These are phyloP conservation scores for Apamea anceps DNA, from an alignment of 2,888 invertebrate species.

Conservation along the genomic window DNA sequence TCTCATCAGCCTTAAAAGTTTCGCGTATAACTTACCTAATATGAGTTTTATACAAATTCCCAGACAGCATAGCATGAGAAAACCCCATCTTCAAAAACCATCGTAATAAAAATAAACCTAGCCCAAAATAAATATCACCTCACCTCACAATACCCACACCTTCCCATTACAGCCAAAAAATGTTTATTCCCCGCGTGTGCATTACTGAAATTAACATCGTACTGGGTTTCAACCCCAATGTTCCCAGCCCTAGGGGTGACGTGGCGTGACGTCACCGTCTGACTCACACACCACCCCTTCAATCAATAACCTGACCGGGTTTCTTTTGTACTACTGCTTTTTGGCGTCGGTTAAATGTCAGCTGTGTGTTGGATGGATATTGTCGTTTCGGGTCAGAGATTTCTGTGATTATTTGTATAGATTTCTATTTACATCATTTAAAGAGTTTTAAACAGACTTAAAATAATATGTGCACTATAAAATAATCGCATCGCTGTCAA, in stretches of 20 bases:
- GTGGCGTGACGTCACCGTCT: conserved; percentile 51
- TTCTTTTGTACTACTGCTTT: conserved; percentile 16
- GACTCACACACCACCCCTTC: conserved; percentile 46
- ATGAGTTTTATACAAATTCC: too few relatives aligned
- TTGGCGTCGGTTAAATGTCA: conserved; percentile 28
- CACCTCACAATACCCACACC: conserved; percentile 34
- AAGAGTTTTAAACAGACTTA: too few relatives aligned
- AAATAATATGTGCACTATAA: too few relatives aligned
- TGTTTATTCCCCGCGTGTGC: conserved; percentile 49
- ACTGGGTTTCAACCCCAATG: conserved; percentile 47
- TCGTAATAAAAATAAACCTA: not conserved
- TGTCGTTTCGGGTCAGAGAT: not conserved
- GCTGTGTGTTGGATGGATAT: not conserved
- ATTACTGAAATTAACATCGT: conserved; percentile 50
- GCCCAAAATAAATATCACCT: conserved; percentile 3
- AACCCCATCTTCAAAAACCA: not conserved
- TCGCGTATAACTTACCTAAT: too few relatives aligned
- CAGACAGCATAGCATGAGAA: conserved; percentile 24
- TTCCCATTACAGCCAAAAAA: conserved; percentile 30
- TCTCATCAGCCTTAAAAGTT: too few relatives aligned
- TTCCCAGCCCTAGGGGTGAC: conserved; percentile 40
- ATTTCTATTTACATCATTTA: too few relatives aligned
- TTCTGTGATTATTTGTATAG: not conserved
- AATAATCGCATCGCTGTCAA: too few relatives aligned
- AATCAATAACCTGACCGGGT: conserved; percentile 48